Evolutionary conservation across 1,140 invertebrate species (phyloP).

Genomic region (Drosophila takahashii): DNA sequence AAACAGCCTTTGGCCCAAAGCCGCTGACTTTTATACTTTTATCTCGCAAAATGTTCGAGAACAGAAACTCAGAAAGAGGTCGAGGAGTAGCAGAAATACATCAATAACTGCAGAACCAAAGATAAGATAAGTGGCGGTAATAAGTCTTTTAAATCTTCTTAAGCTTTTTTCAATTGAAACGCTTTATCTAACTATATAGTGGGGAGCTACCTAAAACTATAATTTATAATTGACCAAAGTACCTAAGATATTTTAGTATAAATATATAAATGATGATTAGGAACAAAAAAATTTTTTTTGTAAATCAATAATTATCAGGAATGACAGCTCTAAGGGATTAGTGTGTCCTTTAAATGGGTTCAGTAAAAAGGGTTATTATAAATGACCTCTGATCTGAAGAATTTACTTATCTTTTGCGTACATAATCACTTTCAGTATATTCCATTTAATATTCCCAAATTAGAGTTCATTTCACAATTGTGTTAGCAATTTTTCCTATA

Average conservation of each 20-base stretch:
- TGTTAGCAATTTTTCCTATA: background rate
- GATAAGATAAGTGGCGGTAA: constrained; percentile 18
- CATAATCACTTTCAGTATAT: no score
- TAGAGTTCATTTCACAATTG: background rate
- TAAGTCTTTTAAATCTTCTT: constrained; percentile 9
- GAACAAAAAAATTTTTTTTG: no score
- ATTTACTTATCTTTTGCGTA: no score
- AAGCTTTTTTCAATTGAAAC: background rate
- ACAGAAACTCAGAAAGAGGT: constrained; percentile 28
- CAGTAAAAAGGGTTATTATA: no score
- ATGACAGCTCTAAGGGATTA: no score
- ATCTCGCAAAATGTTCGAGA: constrained; percentile 49
- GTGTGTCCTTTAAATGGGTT: no score
- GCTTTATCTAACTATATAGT: background rate
- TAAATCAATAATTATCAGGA: no score
- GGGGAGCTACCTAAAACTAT: no score
- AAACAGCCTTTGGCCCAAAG: constrained; percentile 14
- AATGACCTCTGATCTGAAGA: no score
- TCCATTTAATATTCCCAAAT: background rate
- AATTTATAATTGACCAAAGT: background rate
- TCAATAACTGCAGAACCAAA: constrained; percentile 45
- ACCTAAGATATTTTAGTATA: background rate
- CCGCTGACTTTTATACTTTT: constrained; percentile 66
- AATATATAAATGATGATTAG: no score
- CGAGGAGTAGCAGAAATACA: constrained; percentile 23